phyloP scores from a whole-genome alignment of 2,888 invertebrate genomes.

The Chrysopilus asiliformis region DNA sequence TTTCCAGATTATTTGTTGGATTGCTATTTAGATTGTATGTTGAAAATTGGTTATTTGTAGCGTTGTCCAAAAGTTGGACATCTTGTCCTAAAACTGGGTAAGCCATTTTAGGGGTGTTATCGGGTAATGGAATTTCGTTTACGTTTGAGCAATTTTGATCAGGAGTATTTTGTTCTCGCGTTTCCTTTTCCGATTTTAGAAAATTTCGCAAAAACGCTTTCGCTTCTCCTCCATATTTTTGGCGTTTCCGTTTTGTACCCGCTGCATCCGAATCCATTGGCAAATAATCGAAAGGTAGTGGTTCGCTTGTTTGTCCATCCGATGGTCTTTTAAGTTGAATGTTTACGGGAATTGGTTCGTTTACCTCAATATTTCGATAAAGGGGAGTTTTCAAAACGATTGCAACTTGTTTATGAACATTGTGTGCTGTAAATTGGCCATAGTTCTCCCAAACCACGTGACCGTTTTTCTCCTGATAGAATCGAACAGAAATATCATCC shows the following conservation, averaged over 20 bases:
- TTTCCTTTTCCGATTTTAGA: no score
- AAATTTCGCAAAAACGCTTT: background rate
- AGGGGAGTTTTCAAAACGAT: conserved; percentile 62
- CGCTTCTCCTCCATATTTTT: background rate
- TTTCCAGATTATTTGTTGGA: no score
- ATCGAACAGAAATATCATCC: conserved; percentile 74
- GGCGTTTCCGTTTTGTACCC: background rate
- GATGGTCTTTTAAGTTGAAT: conserved; percentile 66
- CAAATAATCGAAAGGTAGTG: conserved; percentile 65
- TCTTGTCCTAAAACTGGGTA: no score
- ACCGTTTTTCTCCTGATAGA: conserved; percentile 57
- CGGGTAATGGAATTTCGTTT: no score
- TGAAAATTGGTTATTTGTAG: no score
- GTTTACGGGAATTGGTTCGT: conserved; percentile 52
- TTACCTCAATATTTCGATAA: conserved; percentile 48
- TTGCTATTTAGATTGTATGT: no score
- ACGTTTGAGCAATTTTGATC: no score
- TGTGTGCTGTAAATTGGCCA: conserved; percentile 62
- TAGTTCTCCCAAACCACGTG: conserved; percentile 58
- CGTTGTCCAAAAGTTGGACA: no score
- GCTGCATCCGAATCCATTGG: conserved; percentile 53
- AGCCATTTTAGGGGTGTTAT: no score
- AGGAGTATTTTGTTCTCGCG: no score
- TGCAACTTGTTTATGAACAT: conserved; percentile 67
- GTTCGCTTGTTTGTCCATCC: conserved; percentile 63